Evolutionary conservation across 1,140 invertebrate species (phyloP).

Genomic region (Colletes gigas): DNA sequence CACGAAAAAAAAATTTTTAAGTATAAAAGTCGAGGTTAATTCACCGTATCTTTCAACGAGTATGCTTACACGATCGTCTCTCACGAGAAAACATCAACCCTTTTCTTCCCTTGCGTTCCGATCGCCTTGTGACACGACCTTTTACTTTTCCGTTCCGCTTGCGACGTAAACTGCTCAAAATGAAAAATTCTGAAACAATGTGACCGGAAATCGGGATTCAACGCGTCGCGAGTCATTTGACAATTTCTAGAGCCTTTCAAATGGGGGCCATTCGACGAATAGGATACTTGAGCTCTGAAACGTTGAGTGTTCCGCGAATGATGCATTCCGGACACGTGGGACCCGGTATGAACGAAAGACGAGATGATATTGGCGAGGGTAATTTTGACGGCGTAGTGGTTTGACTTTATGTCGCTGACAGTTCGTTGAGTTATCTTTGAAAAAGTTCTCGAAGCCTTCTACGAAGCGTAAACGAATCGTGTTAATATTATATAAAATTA

Average conservation of each 20-base stretch:
- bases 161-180: neutral
- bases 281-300: neutral
- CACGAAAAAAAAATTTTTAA: too few relatives aligned
- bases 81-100: too few relatives aligned
- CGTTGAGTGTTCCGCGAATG: neutral
- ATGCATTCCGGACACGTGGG: neutral
- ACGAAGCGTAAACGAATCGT: too few relatives aligned
- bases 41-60: too few relatives aligned
- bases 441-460: too few relatives aligned
- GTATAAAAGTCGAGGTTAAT: too few relatives aligned
- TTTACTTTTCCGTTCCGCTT: neutral
- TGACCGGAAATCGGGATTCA: neutral
- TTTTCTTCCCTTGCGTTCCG: too few relatives aligned
- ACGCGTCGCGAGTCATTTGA: neutral
- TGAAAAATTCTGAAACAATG: conserved; percentile 5
- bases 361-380: neutral
- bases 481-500: too few relatives aligned
- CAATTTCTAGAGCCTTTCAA: neutral
- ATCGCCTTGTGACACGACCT: neutral
- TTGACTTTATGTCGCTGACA: neutral
- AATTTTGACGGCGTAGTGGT: neutral
- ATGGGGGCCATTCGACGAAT: neutral
- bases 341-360: neutral
- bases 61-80: too few relatives aligned
- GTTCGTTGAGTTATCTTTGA: too few relatives aligned